Percentiles rank a stretch among this genome's conserved stretches.
Evolutionary conservation across 1,140 invertebrate species (phyloP).

Genomic region (Lutraria rhynchaena): DNA sequence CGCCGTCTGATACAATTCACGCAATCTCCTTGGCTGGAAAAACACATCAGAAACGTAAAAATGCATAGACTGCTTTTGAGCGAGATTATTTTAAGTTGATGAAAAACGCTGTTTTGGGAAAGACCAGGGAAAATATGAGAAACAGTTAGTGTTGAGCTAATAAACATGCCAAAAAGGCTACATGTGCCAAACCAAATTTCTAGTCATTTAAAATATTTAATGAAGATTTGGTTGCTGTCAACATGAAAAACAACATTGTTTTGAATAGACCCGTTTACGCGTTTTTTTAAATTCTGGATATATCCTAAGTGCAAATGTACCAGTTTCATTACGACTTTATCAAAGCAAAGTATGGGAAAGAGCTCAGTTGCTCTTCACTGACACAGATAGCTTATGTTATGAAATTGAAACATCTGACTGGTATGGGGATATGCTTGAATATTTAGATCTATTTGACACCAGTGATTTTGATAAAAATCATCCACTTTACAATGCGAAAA

Average conservation of each 20-base stretch:
- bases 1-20: conserved; percentile 4
- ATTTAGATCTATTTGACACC: conserved; percentile 59
- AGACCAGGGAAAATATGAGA: conserved; percentile 81
- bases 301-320: conserved; percentile 73
- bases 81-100: conserved; percentile 83
- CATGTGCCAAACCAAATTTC: conserved; percentile 77
- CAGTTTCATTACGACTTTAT: conserved; percentile 74
- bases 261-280: conserved; percentile 70
- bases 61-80: conserved; percentile 80
- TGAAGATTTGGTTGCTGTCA: conserved; percentile 64
- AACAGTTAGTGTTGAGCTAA: conserved; percentile 79
- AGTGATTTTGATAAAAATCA: conserved; percentile 42
- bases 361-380: conserved; percentile 74
- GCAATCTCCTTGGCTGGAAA: conserved; percentile 30
- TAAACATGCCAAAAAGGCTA: conserved; percentile 12
- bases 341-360: conserved; percentile 70
- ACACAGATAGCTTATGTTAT: conserved; percentile 51
- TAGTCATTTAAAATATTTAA: conserved; percentile 76
- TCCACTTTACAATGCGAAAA: conserved; percentile 11
- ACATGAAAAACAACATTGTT: conserved; percentile 64
- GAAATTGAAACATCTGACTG: conserved; percentile 38
- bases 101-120: conserved; percentile 82
- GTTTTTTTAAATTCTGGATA: conserved; percentile 66
- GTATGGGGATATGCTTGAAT: conserved; percentile 49
- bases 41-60: conserved; percentile 69